Evolutionary conservation across 2,888 invertebrate species (phyloP), one percentile per base, ranked within the genome.

Genomic region (Ommatoiulus sabulosus): DNA sequence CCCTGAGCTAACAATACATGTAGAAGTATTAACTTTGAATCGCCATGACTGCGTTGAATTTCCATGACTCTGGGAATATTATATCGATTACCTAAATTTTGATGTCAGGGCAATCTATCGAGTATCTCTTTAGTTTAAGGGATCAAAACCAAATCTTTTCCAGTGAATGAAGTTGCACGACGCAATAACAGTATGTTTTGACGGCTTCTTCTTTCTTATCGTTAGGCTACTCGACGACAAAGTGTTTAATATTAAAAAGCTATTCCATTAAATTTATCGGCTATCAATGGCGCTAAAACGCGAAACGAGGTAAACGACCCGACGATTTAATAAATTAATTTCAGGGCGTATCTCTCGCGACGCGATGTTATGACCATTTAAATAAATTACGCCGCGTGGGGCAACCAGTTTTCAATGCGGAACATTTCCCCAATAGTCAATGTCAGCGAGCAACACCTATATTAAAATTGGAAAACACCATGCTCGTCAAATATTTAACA

Each of bases 341-440:
- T 72, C 72, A 24, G 72, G 72, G 72, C 72, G 63, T 63, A 20
- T 63, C 63, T 63, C 63, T 63, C 4, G 20, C 63, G 24, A 24
- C n/a, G 24, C 72, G 20, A 24, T 24, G 63, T 63, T 63, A 72
- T 24, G 72, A 72, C 72, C 72, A 72, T 72, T 72, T 72, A 72
- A 72, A 72, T 72, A 24, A 72, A 72, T 72, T 72, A 72, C 72
- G 10, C 72, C 72, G 1, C 72, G 24, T 24, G 72, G 72, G 20
- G 72, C 72, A 24, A 24, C 24, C 72, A 24, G 72, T 72, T 72
- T 72, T 2, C 35, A 24, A 15, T 10, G 57, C 15, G 57, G 57
- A 10, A 4, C 57, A 17, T 17, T 63, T 63, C n/a, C n/a, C 63
- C 63, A 63, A 63, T 63, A 63, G 20, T 17, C 63, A 63, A 63